Evolutionary conservation across 2,797 vertebrate species (phyloP), one percentile per base, ranked within the genome.

Genomic region (Xiphorhynchus erythropygius): DNA sequence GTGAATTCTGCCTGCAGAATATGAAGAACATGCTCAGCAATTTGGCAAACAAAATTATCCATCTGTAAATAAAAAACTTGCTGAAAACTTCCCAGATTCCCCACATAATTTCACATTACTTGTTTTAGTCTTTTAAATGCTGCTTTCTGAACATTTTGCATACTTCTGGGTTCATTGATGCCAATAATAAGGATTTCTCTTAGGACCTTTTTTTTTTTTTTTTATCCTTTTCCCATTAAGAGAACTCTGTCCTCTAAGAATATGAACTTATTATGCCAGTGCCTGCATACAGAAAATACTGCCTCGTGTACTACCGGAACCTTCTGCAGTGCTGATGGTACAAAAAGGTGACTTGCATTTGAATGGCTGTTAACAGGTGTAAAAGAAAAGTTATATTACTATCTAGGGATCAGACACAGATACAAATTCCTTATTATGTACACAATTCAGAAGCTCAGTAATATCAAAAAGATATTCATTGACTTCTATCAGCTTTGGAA

Each of bases 1-100:
- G 97, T 98, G 95, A 98, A 98, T 96, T 98, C 98, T 68, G 97
- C 98, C 98, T 97, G 94, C 37, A 75, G 59, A 78, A 18, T 13
- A 88, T 90, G 55, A 89, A 84, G 42, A 84, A 84, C 18, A 70
- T 1, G 8, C 18, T 84, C 13, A 47, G 57, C 57, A 62, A 83
- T 89, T 71, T 88, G 56, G 47, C 33, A 90, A 67, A 73, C 4
- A 44, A 63, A 92, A 84, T 84, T 70, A 85, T 57, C 18, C 7
- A 7, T 35, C 59, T 44, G 30, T 60, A 91, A 92, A 81, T 49
- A 73, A 67, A 0, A 6, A 82, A 78, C 18, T 42, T 73, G 33
- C 7, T 19, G 23, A 65, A 87, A 93, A 76, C 6, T 76, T 89
- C 46, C 11, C 9, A 1, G 2, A 10, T 67, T 95, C 49, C 39